phyloP scores from a whole-genome alignment of 2,113 vertebrate genomes.

The Datnioides undecimradiatus region DNA sequence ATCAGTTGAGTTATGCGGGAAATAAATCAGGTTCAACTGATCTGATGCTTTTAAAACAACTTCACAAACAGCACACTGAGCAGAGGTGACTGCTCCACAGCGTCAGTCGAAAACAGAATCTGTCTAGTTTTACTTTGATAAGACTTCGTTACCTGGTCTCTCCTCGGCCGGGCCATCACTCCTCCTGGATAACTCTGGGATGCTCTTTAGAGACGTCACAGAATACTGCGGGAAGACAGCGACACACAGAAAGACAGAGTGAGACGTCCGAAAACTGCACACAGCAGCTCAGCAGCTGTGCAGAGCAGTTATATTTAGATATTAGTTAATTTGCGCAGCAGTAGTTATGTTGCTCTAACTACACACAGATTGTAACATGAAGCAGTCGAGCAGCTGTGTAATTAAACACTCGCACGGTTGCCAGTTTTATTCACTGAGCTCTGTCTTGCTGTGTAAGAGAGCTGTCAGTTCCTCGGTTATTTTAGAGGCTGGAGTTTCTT shows the following conservation, averaged over 20 bases:
- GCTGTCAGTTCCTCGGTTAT: not conserved
- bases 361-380: not conserved
- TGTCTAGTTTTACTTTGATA: not conserved
- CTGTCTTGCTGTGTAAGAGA: not conserved
- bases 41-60: not conserved
- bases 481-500: not conserved
- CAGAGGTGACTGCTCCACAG: not conserved
- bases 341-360: not conserved
- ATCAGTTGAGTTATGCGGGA: not conserved
- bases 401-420: not conserved
- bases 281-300: not conserved
- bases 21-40: not conserved
- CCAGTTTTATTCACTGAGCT: not conserved
- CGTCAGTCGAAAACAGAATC: not conserved
- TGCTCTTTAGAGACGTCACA: constrained; percentile 94
- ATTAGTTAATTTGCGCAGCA: constrained; percentile 3
- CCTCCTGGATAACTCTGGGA: constrained; percentile 94
- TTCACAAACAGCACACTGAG: not conserved
- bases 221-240: constrained; percentile 86
- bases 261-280: not conserved
- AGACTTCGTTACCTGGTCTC: constrained; percentile 85
- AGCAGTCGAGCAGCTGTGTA: not conserved
- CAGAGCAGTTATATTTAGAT: constrained; percentile 38
- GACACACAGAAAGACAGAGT: not conserved
- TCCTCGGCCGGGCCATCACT: constrained; percentile 92